Evolutionary conservation across 2,888 invertebrate genomes (phyloP).

Genomic region (Plusia festucae): DNA sequence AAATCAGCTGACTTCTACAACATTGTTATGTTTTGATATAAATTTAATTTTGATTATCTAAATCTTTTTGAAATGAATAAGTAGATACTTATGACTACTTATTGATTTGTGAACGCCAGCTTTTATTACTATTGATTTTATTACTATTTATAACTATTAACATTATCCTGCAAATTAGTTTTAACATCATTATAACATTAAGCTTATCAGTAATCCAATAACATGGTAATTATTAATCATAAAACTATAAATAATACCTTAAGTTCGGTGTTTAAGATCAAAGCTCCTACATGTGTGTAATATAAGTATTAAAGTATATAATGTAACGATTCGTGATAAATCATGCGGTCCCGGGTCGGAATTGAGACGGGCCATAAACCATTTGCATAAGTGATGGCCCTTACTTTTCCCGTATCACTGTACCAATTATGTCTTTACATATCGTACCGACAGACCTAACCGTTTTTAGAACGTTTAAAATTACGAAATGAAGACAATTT

Average conservation of each 20-base stretch:
- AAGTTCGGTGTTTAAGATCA: slow-evolving; percentile 47
- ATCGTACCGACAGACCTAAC: slow-evolving; percentile 40
- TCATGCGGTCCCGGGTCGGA: slow-evolving; percentile 58
- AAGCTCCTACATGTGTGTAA: slow-evolving; percentile 35
- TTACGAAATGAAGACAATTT: slow-evolving; percentile 26
- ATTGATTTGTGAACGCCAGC: too few relatives aligned
- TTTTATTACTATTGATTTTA: too few relatives aligned
- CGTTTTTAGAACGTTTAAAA: slow-evolving; percentile 37
- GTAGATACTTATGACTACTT: too few relatives aligned
- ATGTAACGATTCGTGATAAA: slow-evolving; percentile 66
- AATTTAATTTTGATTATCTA: too few relatives aligned
- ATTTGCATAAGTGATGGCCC: slow-evolving; percentile 76
- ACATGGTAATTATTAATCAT: slow-evolving; percentile 54
- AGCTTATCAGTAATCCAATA: slow-evolving; percentile 41
- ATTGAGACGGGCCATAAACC: slow-evolving; percentile 68
- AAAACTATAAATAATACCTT: slow-evolving; percentile 52
- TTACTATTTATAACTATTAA: too few relatives aligned
- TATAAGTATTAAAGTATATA: slow-evolving; percentile 47
- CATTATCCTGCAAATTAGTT: slow-evolving; percentile 32
- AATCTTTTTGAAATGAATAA: too few relatives aligned
- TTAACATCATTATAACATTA: slow-evolving; percentile 31
- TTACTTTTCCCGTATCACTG: slow-evolving; percentile 65
- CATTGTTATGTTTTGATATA: too few relatives aligned
- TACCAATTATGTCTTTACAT: slow-evolving; percentile 68
- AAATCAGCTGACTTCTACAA: not conserved